Conservation (phyloP, 2,888 invertebrate species). For the Pachliopta kotzebuea region DNA sequence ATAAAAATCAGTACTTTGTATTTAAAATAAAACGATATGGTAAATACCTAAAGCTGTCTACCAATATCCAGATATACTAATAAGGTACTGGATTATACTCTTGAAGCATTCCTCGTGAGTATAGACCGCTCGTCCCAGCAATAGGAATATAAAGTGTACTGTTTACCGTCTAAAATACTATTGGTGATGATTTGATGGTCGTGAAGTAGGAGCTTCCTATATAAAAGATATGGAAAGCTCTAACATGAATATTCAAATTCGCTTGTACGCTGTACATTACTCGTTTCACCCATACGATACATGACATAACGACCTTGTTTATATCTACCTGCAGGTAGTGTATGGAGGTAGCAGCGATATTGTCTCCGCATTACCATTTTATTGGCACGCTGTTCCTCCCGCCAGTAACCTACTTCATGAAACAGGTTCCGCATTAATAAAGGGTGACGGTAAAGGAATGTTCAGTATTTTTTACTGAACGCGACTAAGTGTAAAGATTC, state of each 20-base stretch:
- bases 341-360: conserved; percentile 37
- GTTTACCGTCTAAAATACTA: too few species aligned
- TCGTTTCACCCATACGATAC: conserved; percentile 20
- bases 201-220: neutral
- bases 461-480: neutral
- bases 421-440: conserved; percentile 25
- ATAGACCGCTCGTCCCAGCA: too few species aligned
- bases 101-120: too few species aligned
- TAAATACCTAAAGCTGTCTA: too few species aligned
- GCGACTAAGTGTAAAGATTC: neutral
- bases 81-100: too few species aligned
- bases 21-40: too few species aligned
- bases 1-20: too few species aligned
- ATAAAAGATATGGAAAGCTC: conserved; percentile 2
- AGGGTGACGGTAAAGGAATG: conserved; percentile 7
- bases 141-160: too few species aligned
- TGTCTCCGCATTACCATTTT: conserved; percentile 47
- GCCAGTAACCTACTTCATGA: conserved; percentile 20
- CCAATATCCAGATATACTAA: too few species aligned
- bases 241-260: conserved; percentile 24
- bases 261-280: conserved; percentile 23
- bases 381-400: conserved; percentile 36
- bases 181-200: too few species aligned
- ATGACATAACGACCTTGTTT: conserved; percentile 16
- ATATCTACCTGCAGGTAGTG: conserved; percentile 12